Evolutionary conservation across 2,888 invertebrate species (phyloP).

Genomic region (Folsomia candida): DNA sequence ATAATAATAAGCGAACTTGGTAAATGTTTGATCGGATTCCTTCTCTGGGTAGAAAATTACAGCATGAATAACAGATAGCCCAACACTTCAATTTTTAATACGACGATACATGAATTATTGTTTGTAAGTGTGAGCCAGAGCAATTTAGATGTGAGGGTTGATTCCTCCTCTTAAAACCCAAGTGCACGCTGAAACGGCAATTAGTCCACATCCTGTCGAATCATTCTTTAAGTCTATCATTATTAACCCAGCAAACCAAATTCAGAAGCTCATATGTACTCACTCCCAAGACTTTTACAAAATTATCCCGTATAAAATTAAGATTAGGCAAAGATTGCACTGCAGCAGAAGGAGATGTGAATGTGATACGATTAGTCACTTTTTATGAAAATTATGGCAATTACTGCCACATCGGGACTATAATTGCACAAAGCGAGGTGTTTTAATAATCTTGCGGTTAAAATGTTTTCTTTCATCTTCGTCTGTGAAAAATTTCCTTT

Average conservation of each 20-base stretch:
- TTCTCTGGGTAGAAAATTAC: neutral
- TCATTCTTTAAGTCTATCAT: conserved; percentile 15
- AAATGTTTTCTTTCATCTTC: neutral
- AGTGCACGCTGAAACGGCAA: conserved; percentile 18
- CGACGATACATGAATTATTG: conserved; percentile 4
- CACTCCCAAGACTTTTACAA: neutral
- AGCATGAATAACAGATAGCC: neutral
- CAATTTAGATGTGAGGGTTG: conserved; percentile 13
- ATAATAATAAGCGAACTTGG: neutral
- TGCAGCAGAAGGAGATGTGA: neutral
- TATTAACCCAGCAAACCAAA: conserved; percentile 3
- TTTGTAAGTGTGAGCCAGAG: conserved; percentile 1
- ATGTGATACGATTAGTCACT: neutral
- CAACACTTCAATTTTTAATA: conserved; percentile 4
- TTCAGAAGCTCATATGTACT: neutral
- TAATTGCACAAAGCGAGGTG: conserved; percentile 2
- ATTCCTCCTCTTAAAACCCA: conserved; percentile 1
- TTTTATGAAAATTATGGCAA: conserved; percentile 3
- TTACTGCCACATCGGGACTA: neutral
- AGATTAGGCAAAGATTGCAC: neutral
- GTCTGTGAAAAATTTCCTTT: neutral
- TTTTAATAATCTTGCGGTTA: neutral
- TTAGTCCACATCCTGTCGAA: conserved; percentile 22
- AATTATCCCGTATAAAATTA: neutral
- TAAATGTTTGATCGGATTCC: neutral